Evolutionary conservation across 2,888 invertebrate species (phyloP), one percentile per base, ranked within the genome.

Genomic region (Drosophila dives): DNA sequence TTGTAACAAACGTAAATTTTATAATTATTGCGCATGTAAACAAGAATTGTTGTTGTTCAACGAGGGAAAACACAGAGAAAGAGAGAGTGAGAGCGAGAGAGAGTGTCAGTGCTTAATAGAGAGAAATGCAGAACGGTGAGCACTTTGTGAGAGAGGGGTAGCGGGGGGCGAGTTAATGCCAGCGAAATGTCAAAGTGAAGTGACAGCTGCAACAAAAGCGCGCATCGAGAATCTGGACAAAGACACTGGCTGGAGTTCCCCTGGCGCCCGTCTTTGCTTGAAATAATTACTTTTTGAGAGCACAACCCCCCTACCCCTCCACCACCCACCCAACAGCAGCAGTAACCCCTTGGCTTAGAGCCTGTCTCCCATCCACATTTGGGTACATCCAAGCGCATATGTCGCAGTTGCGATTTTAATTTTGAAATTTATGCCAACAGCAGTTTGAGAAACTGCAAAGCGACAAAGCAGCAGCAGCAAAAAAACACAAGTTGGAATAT

Each of bases 341-440:
- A 34, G 54, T 66, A 72, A 77, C 77, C 77, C 77, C 66, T 48
- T 71, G 32, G 29, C 45, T 42, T 51, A 29, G 51, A 34, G 54
- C 33, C 29, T 23, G 45, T 15, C 38, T 40, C 53, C 45, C 32
- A 3, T 5, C 63, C 60, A 54, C 38, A 78, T 75, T 53, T 54
- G 63, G 64, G 65, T 49, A 61, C 76, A 76, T 74, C 86, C 77
- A 77, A 78, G 80, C 83, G 74, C 91, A 91, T 90, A 91, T 91
- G 91, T 86, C 90, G 81, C 79, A 72, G 87, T 79, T 85, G 77
- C 89, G 84, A 91, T 90, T 90, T 90, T 91, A 90, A 90, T 90
- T 90, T 90, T 87, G 80, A 90, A 87, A 91, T 90, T 90, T 90
- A 89, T 83, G 85, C 91, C 75, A 91, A 91, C 85, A 91, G 81